Evolutionary conservation across 2,888 invertebrate genomes (phyloP), one percentile per base, ranked within the genome.

Genomic region (Andricus quercusramuli): DNA sequence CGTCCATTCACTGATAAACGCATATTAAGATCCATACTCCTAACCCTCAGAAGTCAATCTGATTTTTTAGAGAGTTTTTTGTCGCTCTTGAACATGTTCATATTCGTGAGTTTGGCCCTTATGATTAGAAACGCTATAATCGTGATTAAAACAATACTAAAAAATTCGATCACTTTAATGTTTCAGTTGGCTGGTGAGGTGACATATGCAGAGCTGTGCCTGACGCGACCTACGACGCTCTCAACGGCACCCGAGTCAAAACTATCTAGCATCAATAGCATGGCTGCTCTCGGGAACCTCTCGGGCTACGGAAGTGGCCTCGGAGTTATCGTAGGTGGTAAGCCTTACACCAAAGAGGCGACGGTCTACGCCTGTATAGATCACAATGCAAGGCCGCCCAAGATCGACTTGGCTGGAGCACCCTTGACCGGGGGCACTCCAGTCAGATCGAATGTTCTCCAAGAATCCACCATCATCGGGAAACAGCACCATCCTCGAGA

Each of bases 331-430:
- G 91, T 89, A 93, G 89, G 94, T 93, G 92, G 93, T 89, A 91
- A 94, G 93, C 90, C 95, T 91, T 86, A 94, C 93, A 92, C 94
- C 83, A 95, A 95, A 87, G 96, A 96, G 89, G 94, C 96, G 78
- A 96, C 96, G 88, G 95, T 96, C 90, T 96, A 96, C 92, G 96
- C 96, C 82, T 96, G 96, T 93, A 96, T 96, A 92, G 96, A 96
- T 93, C 96, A 96, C 90, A 94, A 94, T 87, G 94, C 95, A 85
- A 93, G 94, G 87, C 93, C 93, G 66, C 93, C 93, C 22, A 90
- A 90, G 83, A 83, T 90, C 78, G 91, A 91, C 83, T 86, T 84
- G 20, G 44, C 82, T 13, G 80, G 83, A 41, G 78, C 84, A 78
- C 80, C 85, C 74, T 78, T 85, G 56, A 84, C 83, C 81, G 80